Base-by-base conservation (phyloP, 1,140 invertebrate species). In the Ylistrum balloti region DNA sequence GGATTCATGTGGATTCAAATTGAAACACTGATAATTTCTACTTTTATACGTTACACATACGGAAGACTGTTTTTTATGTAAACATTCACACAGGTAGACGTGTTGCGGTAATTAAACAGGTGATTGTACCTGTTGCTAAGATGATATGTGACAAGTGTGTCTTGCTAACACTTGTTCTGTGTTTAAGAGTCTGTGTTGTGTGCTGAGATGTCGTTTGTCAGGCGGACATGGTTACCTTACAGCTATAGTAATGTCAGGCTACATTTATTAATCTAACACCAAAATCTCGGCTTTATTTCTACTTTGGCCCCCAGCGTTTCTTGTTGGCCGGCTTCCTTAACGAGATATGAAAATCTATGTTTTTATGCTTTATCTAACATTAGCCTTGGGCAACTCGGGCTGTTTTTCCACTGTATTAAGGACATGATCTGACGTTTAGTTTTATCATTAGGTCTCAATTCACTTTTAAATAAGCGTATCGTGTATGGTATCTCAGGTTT, bases 191-290 rank as follows among this genome's bases (percentile, higher is more conserved):
- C 17, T 74, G 56, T 74, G 56, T 74, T 74, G 56, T 74, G 22
- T 74, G 56, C 56, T 74, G 56, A 28, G 56, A 74, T 17, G 56
- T 74, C 56, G 56, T 74, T 74, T 74, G 56, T 74, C 56, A 74
- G 56, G 56, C 56, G 22, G 56, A 11, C 56, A 5, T 28, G 22
- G 56, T 74, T 74, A 74, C 56, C 56, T 74, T 74, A 74, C 56
- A 74, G 56, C 56, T 74, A 74, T 11, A 74, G 56, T 74, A 74
- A 74, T 74, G 56, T 74, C 56, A 74, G 56, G n/a, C 56, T 11
- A 74, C 56, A 74, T 74, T 74, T 74, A 74, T 74, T 74, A 74
- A 74, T 74, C 56, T 28, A 74, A 74, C 56, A 74, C 56, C 56
- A 22, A 74, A 74, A 74, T 74, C 56, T 74, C n/a, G 28, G 56